Evolutionary conservation across 2,888 invertebrate species (phyloP).

Genomic region (Drosophila quinaria): DNA sequence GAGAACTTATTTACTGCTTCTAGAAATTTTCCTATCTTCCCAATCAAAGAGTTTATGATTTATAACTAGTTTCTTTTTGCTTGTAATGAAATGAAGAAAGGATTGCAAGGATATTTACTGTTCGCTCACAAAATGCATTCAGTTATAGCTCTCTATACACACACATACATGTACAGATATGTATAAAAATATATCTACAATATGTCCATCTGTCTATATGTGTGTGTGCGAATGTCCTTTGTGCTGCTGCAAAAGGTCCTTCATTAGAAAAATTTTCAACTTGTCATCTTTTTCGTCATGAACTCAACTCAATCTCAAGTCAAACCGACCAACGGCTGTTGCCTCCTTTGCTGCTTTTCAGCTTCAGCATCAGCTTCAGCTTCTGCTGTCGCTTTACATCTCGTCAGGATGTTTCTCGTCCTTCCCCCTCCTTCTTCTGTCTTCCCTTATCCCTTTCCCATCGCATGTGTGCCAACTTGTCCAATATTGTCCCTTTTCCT

Average conservation of each 20-base stretch:
- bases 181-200: conserved; percentile 10
- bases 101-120: conserved; percentile 10
- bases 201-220: conserved; percentile 36
- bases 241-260: conserved; percentile 74
- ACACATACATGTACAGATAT: conserved; percentile 1
- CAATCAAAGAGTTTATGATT: not conserved
- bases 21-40: not conserved
- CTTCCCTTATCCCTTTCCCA: conserved; percentile 12
- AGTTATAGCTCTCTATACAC: conserved; percentile 2
- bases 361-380: not conserved
- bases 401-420: conserved; percentile 61
- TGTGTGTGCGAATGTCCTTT: conserved; percentile 61
- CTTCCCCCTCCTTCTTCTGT: conserved; percentile 9
- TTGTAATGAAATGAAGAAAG: conserved; percentile 8
- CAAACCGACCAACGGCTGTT: conserved; percentile 75
- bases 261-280: conserved; percentile 82
- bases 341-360: conserved; percentile 45
- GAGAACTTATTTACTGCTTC: too few relatives aligned
- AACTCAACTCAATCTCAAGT: conserved; percentile 81
- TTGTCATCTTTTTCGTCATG: conserved; percentile 83
- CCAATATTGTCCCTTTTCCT: conserved; percentile 80
- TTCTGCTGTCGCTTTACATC: conserved; percentile 73
- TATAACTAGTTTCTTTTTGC: not conserved
- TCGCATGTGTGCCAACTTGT: conserved; percentile 69
- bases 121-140: conserved; percentile 10